phyloP scores from a whole-genome alignment of 2,888 invertebrate species.

The Thereva unica region DNA sequence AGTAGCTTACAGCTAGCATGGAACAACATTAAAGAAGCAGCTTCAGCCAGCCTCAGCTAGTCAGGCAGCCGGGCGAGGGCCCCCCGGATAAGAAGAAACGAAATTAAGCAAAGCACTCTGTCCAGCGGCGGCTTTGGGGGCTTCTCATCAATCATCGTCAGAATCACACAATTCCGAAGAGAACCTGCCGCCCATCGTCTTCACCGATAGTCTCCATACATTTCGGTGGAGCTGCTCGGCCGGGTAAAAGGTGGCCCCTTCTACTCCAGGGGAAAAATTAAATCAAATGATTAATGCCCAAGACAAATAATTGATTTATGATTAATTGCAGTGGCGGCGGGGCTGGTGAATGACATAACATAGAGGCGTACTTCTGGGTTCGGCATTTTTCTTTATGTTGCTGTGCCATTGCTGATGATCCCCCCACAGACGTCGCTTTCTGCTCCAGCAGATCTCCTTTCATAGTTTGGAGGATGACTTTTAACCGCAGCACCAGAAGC shows the following conservation, averaged over 20 bases:
- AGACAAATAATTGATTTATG: slow-evolving; percentile 43
- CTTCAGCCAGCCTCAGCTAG: neutral
- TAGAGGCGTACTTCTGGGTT: neutral
- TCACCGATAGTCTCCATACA: neutral
- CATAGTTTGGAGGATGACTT: slow-evolving; percentile 7
- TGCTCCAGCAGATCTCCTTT: slow-evolving; percentile 3
- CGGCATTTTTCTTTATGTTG: neutral
- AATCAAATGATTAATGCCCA: slow-evolving; percentile 42
- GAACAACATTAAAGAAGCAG: slow-evolving; percentile 9
- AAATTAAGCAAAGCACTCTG: slow-evolving; percentile 36
- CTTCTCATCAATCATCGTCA: slow-evolving; percentile 41
- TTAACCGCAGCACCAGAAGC: slow-evolving; percentile 1
- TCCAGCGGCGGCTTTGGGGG: slow-evolving; percentile 21
- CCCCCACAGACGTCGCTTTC: neutral
- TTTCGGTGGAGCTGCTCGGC: neutral
- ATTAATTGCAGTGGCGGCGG: slow-evolving; percentile 37
- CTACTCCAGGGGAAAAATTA: slow-evolving; percentile 24
- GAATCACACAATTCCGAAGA: slow-evolving; percentile 24
- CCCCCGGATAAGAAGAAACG: slow-evolving; percentile 12
- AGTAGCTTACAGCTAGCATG: slow-evolving; percentile 35
- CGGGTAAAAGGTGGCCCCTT: slow-evolving; percentile 14
- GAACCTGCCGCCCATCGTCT: slow-evolving; percentile 13
- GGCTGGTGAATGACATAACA: slow-evolving; percentile 10
- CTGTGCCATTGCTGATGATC: neutral
- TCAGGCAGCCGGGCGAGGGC: too few relatives aligned